Evolutionary conservation across 2,888 invertebrate genomes (phyloP).

Genomic region (Cryptophagus acutangulus): DNA sequence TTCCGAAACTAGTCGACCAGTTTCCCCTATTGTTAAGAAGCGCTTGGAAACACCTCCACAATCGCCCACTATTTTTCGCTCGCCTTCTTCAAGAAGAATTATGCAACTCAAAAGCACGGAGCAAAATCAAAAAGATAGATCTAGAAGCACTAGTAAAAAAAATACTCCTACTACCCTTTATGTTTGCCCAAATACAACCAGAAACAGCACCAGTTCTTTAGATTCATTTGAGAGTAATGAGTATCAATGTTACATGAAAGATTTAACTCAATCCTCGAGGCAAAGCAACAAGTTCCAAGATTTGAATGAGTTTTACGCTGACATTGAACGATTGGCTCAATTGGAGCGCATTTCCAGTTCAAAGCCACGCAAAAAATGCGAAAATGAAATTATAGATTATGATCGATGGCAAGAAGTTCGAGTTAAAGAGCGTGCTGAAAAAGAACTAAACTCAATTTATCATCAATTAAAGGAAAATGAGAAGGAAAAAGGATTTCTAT

Average conservation of each 20-base stretch:
- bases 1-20: constrained; percentile 31
- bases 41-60: constrained; percentile 20
- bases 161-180: constrained; percentile 18
- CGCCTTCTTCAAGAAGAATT: constrained; percentile 35
- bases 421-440: constrained; percentile 73
- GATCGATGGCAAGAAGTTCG: constrained; percentile 82
- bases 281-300: constrained; percentile 79
- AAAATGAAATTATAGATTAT: constrained; percentile 79
- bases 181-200: constrained; percentile 37
- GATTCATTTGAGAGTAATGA: constrained; percentile 55
- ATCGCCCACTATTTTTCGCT: constrained; percentile 31
- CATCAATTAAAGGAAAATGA: constrained; percentile 72
- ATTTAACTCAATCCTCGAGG: constrained; percentile 59
- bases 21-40: constrained; percentile 33
- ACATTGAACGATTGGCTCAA: constrained; percentile 78
- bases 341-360: constrained; percentile 73
- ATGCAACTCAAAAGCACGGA: constrained; percentile 29
- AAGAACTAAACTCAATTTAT: constrained; percentile 73
- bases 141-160: constrained; percentile 11
- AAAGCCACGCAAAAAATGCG: constrained; percentile 65
- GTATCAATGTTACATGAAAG: constrained; percentile 63
- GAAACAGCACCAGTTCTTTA: constrained; percentile 50
- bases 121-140: neutral
- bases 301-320: constrained; percentile 78
- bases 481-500: constrained; percentile 77